Evolutionary conservation across 2,113 vertebrate genomes (phyloP).

Genomic region (Pongo pygmaeus): DNA sequence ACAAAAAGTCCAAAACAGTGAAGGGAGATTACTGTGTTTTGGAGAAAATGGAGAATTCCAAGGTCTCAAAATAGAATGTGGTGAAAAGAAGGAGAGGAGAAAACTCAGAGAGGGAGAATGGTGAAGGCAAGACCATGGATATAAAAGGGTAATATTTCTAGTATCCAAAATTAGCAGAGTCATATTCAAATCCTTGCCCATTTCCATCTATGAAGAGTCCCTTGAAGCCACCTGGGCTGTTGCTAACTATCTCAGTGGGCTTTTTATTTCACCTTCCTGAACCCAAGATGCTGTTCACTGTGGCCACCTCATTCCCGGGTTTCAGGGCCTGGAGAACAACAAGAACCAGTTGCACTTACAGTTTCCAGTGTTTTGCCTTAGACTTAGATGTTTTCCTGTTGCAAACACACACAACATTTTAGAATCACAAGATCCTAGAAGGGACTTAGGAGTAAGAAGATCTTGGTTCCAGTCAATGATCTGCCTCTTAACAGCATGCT

Average conservation of each 20-base stretch:
- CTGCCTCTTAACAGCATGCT: neutral
- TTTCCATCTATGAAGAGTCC: neutral
- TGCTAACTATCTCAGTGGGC: neutral
- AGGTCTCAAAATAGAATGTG: neutral
- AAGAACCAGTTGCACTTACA: no score
- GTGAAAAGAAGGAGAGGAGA: neutral
- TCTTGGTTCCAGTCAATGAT: neutral
- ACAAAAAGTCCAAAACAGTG: neutral
- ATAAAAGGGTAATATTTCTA: neutral
- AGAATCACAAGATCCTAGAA: neutral
- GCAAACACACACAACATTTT: neutral
- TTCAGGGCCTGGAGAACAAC: neutral
- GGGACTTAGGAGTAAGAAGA: neutral
- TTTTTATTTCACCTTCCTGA: neutral
- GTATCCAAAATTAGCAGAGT: neutral
- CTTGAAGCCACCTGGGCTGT: neutral
- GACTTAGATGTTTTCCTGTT: neutral
- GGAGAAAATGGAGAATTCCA: neutral
- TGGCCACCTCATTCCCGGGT: neutral
- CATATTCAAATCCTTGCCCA: neutral
- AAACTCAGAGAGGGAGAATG: neutral
- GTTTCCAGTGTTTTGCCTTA: neutral
- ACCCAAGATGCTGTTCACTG: neutral
- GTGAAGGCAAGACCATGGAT: neutral
- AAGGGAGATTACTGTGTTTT: neutral